Evolutionary conservation across 2,113 vertebrate species (phyloP).

Genomic region (Pterocles gutturalis): DNA sequence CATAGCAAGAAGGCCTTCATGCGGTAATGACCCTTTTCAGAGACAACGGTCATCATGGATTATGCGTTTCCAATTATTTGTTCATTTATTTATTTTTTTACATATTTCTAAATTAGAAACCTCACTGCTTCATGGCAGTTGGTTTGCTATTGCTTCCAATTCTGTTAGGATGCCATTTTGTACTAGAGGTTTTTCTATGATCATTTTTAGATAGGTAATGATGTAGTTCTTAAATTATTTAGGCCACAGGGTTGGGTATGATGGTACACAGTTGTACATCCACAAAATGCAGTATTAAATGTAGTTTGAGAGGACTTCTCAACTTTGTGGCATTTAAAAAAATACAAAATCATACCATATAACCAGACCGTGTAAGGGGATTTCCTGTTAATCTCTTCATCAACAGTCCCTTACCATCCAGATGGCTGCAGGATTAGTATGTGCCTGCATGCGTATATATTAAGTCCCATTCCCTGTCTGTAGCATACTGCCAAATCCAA

Average conservation of each 20-base stretch:
- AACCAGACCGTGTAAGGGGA: slow-evolving; percentile 52
- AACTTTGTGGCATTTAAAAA: slow-evolving; percentile 66
- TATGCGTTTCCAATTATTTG: slow-evolving; percentile 87
- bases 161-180: slow-evolving; percentile 81
- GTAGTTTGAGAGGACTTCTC: slow-evolving; percentile 45
- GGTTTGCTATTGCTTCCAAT: slow-evolving; percentile 86
- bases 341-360: slow-evolving; percentile 41
- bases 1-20: slow-evolving; percentile 86
- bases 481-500: slow-evolving; percentile 67
- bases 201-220: slow-evolving; percentile 73
- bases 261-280: slow-evolving; percentile 51
- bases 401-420: slow-evolving; percentile 58
- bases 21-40: slow-evolving; percentile 89
- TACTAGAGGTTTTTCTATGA: slow-evolving; percentile 74
- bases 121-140: slow-evolving; percentile 89
- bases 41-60: slow-evolving; percentile 88
- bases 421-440: slow-evolving; percentile 78
- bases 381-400: slow-evolving; percentile 57
- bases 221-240: slow-evolving; percentile 65
- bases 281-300: slow-evolving; percentile 64
- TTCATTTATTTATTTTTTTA: slow-evolving; percentile 87
- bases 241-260: slow-evolving; percentile 71
- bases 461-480: slow-evolving; percentile 63
- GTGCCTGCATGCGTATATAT: slow-evolving; percentile 79
- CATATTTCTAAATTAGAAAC: slow-evolving; percentile 84